phyloP scores from a whole-genome alignment of 2,797 vertebrate species.

The Eutrigla gurnardus region DNA sequence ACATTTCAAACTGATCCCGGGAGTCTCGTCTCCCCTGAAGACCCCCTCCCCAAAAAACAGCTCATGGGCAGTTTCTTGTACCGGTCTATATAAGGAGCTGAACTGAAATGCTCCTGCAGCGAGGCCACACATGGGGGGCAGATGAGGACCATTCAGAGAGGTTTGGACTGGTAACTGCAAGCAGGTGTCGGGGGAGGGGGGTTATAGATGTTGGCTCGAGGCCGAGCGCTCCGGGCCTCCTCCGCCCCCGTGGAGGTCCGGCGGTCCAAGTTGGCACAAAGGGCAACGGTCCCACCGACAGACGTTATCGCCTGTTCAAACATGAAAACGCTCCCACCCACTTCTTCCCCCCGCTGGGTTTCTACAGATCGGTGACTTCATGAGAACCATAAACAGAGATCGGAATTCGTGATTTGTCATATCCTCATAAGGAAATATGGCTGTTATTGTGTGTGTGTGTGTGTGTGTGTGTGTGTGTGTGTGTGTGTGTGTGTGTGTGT shows the following conservation, averaged over 20 bases:
- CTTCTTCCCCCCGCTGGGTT: conserved; percentile 63
- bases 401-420: conserved; percentile 78
- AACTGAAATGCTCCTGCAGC: conserved; percentile 52
- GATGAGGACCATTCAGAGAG: conserved; percentile 72
- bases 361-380: conserved; percentile 88
- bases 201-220: conserved; percentile 73
- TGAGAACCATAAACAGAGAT: conserved; percentile 86
- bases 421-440: conserved; percentile 88
- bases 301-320: conserved; percentile 85
- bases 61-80: conserved; percentile 47
- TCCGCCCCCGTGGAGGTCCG: conserved; percentile 27
- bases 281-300: conserved; percentile 45
- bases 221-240: conserved; percentile 54
- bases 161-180: conserved; percentile 77
- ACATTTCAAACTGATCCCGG: conserved; percentile 10
- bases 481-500: conserved; percentile 44
- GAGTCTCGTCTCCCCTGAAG: conserved; percentile 22
- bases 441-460: conserved; percentile 52
- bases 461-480: conserved; percentile 36
- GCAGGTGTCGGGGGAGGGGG: conserved; percentile 85
- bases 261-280: conserved; percentile 76
- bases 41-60: not conserved
- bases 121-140: conserved; percentile 75
- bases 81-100: conserved; percentile 80
- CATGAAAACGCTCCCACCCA: conserved; percentile 69